A percentile compares a stretch with the other conserved stretches of the same genome.
Conservation (phyloP, 92 coral and sea anemone species). For the Actinostola sp. region DNA sequence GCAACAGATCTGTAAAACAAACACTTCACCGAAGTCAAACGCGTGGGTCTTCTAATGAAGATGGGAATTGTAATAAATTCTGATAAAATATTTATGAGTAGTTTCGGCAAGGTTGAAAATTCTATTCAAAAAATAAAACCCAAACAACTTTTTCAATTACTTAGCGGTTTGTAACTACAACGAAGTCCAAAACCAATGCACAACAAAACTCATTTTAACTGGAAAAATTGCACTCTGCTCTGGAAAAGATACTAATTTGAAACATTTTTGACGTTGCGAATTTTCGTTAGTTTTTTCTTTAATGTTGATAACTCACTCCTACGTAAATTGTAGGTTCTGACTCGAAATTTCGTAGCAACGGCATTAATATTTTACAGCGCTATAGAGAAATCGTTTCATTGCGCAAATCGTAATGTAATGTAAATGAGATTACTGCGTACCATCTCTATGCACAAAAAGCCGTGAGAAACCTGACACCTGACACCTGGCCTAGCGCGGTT, state of each 20-base stretch:
- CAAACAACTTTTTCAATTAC: conserved; percentile 15
- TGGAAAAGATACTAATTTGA: no score
- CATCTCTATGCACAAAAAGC: conserved; percentile 14
- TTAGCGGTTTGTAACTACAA: neutral
- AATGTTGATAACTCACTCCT: neutral
- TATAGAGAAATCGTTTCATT: conserved; percentile 10
- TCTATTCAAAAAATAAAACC: neutral
- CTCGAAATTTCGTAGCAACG: conserved; percentile 6
- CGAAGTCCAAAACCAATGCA: neutral
- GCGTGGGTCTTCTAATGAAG: conserved; percentile 28
- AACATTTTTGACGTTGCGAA: no score
- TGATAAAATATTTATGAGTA: conserved; percentile 21
- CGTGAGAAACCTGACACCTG: conserved; percentile 38
- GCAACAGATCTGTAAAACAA: conserved; percentile 18
- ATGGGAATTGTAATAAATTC: conserved; percentile 19
- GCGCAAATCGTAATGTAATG: conserved; percentile 27
- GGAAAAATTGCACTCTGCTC: no score
- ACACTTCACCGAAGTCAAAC: neutral
- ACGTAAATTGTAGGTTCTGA: neutral
- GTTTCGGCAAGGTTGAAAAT: conserved; percentile 23
- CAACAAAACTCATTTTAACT: neutral
- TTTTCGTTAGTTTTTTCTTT: neutral
- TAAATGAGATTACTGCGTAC: conserved; percentile 35
- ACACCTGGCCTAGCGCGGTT: conserved; percentile 14
- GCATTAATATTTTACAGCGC: conserved; percentile 17